Conservation (phyloP, 2,797 vertebrate species). For the Thalassophryne amazonica region DNA sequence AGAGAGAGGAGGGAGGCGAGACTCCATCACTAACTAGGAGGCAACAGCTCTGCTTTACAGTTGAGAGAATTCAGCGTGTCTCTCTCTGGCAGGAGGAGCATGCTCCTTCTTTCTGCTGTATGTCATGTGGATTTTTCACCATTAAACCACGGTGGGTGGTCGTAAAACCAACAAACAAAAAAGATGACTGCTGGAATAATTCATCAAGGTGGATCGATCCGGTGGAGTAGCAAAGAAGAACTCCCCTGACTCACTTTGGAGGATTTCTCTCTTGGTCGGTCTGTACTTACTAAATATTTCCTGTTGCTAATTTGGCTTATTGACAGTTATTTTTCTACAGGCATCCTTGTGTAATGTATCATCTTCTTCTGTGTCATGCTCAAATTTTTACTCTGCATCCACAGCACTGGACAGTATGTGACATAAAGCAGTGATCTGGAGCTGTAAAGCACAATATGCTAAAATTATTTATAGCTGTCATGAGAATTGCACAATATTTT, state of each 20-base stretch:
- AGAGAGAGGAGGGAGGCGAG: slow-evolving; percentile 28
- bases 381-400: slow-evolving; percentile 6
- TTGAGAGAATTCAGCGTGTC: slow-evolving; percentile 20
- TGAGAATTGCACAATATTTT: background rate
- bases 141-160: slow-evolving; percentile 20
- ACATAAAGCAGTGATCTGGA: background rate
- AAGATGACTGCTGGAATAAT: background rate
- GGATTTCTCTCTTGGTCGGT: slow-evolving; percentile 50
- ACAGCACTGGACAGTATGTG: background rate
- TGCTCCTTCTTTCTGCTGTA: slow-evolving; percentile 33
- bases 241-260: slow-evolving; percentile 8
- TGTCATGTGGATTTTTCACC: slow-evolving; percentile 38
- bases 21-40: slow-evolving; percentile 51
- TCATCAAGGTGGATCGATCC: background rate
- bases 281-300: background rate
- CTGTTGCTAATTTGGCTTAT: background rate
- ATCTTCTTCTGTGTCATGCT: background rate
- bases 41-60: slow-evolving; percentile 31
- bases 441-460: background rate
- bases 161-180: slow-evolving; percentile 9
- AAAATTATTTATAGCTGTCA: background rate
- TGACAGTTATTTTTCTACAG: background rate
- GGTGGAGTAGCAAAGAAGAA: slow-evolving; percentile 7
- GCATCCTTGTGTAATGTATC: background rate
- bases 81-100: slow-evolving; percentile 31